A percentile compares a stretch with the other conserved stretches of the same genome.
phyloP scores from a whole-genome alignment of 2,113 vertebrate genomes.

The Catagonus wagneri region DNA sequence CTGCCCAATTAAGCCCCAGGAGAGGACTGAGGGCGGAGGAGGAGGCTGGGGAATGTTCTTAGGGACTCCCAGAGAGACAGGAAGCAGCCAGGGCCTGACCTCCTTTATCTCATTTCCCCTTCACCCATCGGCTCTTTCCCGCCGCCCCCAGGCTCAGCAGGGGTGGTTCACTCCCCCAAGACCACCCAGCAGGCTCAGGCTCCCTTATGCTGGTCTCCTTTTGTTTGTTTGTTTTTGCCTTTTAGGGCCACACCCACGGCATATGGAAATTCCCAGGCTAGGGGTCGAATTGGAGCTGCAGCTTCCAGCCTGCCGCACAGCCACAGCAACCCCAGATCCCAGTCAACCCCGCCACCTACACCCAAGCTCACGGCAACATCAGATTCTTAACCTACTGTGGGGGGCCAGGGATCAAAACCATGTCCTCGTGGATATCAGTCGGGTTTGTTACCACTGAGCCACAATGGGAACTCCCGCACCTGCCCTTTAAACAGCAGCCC shows the following conservation, averaged over 20 bases:
- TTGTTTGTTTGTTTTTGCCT: no score
- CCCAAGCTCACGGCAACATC: no score
- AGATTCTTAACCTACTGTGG: no score
- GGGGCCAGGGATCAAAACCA: no score
- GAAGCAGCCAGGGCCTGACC: conserved; percentile 11
- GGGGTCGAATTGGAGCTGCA: no score
- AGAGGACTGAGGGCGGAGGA: conserved; percentile 3
- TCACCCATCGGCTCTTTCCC: not conserved
- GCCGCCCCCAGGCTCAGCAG: not conserved
- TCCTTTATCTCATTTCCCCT: conserved; percentile 39
- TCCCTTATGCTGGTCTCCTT: not conserved
- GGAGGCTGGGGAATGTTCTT: not conserved
- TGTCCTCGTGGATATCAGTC: no score
- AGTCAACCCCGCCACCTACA: no score
- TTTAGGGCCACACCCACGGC: no score
- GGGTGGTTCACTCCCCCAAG: not conserved
- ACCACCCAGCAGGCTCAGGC: not conserved
- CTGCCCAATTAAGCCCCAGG: conserved; percentile 68
- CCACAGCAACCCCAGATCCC: no score
- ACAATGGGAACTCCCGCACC: not conserved
- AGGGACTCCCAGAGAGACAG: conserved; percentile 47
- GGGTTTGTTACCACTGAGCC: no score
- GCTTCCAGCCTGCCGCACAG: no score
- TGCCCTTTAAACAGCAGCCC: not conserved
- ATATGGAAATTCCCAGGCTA: no score